phyloP scores from a whole-genome alignment of 2,888 invertebrate species.

The Ernsta delagoae region DNA sequence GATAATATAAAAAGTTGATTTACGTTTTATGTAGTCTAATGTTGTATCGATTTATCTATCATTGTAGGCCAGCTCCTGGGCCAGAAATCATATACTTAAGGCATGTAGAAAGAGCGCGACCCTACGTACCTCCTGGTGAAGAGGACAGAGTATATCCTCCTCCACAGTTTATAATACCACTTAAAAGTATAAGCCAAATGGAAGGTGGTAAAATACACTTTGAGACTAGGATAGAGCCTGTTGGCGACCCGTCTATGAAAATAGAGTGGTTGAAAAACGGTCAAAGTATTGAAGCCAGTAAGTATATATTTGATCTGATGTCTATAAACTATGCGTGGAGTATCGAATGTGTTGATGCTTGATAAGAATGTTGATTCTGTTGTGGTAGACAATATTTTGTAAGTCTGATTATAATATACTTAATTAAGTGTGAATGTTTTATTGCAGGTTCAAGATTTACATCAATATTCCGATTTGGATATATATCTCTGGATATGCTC shows the following conservation, averaged over 20 bases:
- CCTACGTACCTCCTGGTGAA: conserved; percentile 91
- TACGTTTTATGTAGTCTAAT: too few species aligned
- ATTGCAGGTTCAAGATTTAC: conserved; percentile 96
- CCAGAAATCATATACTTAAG: conserved; percentile 97
- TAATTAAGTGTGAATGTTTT: neutral
- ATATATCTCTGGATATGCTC: conserved; percentile 96
- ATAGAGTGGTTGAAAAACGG: conserved; percentile 98
- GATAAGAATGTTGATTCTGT: too few species aligned
- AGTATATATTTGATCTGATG: conserved; percentile 60
- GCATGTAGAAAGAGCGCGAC: conserved; percentile 95
- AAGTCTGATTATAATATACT: too few species aligned
- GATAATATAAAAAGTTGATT: too few species aligned
- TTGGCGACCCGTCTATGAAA: conserved; percentile 98
- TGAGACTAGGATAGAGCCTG: conserved; percentile 98
- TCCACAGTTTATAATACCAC: conserved; percentile 95
- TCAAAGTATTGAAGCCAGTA: conserved; percentile 95
- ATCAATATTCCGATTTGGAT: conserved; percentile 98
- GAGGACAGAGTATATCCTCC: conserved; percentile 95
- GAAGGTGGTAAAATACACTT: conserved; percentile 98
- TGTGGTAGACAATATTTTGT: too few species aligned
- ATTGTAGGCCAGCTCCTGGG: conserved; percentile 91
- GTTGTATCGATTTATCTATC: too few species aligned
- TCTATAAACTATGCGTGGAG: neutral
- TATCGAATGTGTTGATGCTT: too few species aligned
- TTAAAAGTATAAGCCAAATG: conserved; percentile 91